Evolutionary conservation across 2,888 invertebrate genomes (phyloP).

Genomic region (Limnephilus marmoratus): DNA sequence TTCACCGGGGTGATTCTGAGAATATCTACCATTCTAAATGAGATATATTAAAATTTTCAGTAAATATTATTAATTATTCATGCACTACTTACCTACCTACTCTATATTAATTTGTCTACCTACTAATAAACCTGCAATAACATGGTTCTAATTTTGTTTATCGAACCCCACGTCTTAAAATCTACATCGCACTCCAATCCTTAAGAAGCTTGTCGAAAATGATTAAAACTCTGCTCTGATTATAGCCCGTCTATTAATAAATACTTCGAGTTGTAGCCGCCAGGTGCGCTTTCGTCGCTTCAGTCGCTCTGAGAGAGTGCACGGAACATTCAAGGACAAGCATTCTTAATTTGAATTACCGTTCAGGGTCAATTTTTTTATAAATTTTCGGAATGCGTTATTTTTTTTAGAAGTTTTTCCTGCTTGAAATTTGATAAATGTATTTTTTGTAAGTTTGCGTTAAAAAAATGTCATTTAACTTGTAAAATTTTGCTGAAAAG

Average conservation of each 20-base stretch:
- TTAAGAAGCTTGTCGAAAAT: constrained; percentile 19
- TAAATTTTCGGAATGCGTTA: constrained; percentile 10
- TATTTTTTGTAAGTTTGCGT: too few relatives aligned
- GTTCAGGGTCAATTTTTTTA: constrained; percentile 26
- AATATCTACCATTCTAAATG: too few relatives aligned
- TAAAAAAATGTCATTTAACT: too few relatives aligned
- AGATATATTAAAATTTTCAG: too few relatives aligned
- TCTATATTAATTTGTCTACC: too few relatives aligned
- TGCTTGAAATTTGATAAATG: neutral
- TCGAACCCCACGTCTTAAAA: neutral
- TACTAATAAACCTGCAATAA: neutral
- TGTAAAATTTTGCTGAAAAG: too few relatives aligned
- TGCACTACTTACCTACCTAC: too few relatives aligned
- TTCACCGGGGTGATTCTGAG: too few relatives aligned
- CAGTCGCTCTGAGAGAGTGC: neutral
- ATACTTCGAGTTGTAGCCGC: constrained; percentile 6
- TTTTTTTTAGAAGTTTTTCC: neutral
- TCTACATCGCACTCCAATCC: constrained; percentile 8
- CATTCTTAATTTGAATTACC: constrained; percentile 30
- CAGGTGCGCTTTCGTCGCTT: constrained; percentile 30
- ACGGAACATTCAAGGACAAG: constrained; percentile 14
- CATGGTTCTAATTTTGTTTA: neutral
- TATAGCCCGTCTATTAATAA: constrained; percentile 13
- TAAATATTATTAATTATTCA: too few relatives aligned
- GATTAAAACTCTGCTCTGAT: neutral